Base-by-base conservation (phyloP, 92 coral and sea anemone genomes). In the Isaurus tuberculatus region DNA sequence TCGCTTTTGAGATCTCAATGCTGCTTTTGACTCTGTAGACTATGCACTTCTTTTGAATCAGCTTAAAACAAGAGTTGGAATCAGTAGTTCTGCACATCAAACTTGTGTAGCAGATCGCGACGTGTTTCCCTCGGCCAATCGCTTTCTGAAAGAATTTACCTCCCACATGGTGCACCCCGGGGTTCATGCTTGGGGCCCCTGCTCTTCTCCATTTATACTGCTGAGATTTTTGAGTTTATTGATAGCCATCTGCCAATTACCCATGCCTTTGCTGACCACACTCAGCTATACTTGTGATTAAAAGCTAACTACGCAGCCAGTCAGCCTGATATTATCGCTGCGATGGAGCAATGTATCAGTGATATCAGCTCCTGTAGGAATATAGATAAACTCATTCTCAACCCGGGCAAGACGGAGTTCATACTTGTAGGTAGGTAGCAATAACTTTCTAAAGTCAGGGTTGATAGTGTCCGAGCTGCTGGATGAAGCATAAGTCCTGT, bases 401-500 rank as follows among this genome's bases (percentile, higher is more conserved):
- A 81, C 33, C 83, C 73, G 63, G 87, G 67, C 15, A 88, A 88
- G 30, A 88, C 91, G 1, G 73, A 88, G 57, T 72, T 88, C 48
- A 72, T 87, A 46, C 29, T 73, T 58, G 64, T 82, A 57, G 87
- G 87, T 8, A 57, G 84, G 51, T 26, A 49, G 31, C 83, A 66
- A 29, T 79, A 82, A 58, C 84, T 88, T 15, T 27, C 40, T 73
- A 40, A 30, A 51, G n/a, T n/a, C n/a, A 51, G 13, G 70, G 26
- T 27, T 33, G n/a, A 60, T 36, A 67, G 32, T 25, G 48, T 23
- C 65, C 82, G 65, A n/a, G 91, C 74, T 29, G n/a, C 55, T 72
- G 16, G 68, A 30, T 32, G 51, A 65, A 72, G 82, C 75, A 26
- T 58, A n/a, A n/a, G 53, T 55, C 66, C 83, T 33, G 30, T 66